Evolutionary conservation across 2,797 vertebrate genomes (phyloP).

Genomic region (Scarus forsteni): DNA sequence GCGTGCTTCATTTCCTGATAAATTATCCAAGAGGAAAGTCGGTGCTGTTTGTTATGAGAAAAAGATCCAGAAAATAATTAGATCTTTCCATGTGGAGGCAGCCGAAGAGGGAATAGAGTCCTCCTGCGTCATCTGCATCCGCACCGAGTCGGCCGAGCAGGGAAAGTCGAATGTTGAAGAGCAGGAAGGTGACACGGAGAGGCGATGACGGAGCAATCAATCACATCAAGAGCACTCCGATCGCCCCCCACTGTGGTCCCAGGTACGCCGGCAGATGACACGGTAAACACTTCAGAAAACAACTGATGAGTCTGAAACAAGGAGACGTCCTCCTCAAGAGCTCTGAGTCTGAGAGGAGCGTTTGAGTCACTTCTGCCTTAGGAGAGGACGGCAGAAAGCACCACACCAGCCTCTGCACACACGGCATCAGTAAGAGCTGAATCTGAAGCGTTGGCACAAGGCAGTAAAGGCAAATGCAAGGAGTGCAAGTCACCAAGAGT

Average conservation of each 20-base stretch:
- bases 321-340: constrained; percentile 43
- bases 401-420: constrained; percentile 45
- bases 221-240: constrained; percentile 54
- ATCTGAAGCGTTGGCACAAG: too few species aligned
- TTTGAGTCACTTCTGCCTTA: constrained; percentile 35
- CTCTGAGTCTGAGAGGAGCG: constrained; percentile 36
- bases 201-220: constrained; percentile 51
- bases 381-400: constrained; percentile 56
- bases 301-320: constrained; percentile 42
- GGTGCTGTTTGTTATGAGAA: constrained; percentile 4
- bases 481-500: too few species aligned
- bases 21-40: constrained; percentile 15
- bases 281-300: constrained; percentile 46
- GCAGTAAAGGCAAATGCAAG: too few species aligned
- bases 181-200: constrained; percentile 47
- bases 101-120: constrained; percentile 13
- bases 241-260: constrained; percentile 48
- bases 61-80: constrained; percentile 7
- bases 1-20: constrained; percentile 1
- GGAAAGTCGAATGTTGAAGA: constrained; percentile 46
- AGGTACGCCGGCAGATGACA: constrained; percentile 35
- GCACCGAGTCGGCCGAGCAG: constrained; percentile 21
- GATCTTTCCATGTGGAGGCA: not conserved
- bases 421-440: not conserved
- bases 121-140: constrained; percentile 8